Percentiles rank a stretch among this genome's conserved stretches.
These are phyloP conservation scores for Eutrigla gurnardus DNA, from an alignment of 2,797 vertebrate genomes.

Conservation along the genomic window DNA sequence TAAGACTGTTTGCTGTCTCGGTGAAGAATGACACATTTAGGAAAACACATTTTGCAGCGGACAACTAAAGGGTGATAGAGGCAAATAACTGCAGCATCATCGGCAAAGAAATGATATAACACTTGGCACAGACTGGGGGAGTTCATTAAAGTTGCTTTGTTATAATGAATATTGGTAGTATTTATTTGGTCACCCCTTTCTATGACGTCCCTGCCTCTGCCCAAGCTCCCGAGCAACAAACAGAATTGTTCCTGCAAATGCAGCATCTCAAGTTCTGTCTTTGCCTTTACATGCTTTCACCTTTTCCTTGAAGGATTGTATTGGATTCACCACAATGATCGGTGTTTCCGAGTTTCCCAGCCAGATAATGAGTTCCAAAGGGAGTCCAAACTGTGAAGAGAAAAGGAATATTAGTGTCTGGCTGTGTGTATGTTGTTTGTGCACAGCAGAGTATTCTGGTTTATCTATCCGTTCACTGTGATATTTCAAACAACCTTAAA, in stretches of 20 bases:
- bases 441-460: not conserved
- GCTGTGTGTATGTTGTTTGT: not conserved
- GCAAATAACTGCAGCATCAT: not conserved
- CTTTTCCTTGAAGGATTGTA: not conserved
- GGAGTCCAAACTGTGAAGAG: slow-evolving; percentile 4
- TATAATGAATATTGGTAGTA: not conserved
- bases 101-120: not conserved
- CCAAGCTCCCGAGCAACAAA: not conserved
- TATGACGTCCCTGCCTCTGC: not conserved
- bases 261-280: not conserved
- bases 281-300: not conserved
- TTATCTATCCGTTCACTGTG: not conserved
- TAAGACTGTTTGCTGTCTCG: not conserved
- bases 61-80: not conserved
- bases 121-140: not conserved
- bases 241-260: not conserved
- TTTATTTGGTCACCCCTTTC: not conserved
- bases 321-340: not conserved
- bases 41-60: not conserved
- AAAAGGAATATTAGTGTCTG: slow-evolving; percentile 16
- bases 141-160: not conserved
- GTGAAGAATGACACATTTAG: slow-evolving; percentile 1
- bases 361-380: not conserved
- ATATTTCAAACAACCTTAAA: not conserved
- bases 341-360: slow-evolving; percentile 22